Evolutionary conservation across 2,113 vertebrate genomes (phyloP).

Genomic region (Pygoscelis antarcticus): DNA sequence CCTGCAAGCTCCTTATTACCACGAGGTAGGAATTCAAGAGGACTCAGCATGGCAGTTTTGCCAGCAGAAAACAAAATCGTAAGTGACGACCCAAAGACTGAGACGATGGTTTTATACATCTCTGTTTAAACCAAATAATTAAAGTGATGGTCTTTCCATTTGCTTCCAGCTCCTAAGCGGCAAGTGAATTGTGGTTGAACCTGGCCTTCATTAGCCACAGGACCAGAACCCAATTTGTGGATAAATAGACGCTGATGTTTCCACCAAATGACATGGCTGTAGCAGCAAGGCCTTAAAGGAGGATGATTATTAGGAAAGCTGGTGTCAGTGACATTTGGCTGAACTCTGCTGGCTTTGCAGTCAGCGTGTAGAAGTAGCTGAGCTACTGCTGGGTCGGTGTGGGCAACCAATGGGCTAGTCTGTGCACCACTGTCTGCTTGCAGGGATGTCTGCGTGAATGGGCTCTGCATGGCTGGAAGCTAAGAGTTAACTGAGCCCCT

Average conservation of each 20-base stretch:
- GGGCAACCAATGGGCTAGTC: not conserved
- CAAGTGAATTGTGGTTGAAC: not conserved
- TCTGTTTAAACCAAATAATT: not conserved
- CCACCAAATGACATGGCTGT: not conserved
- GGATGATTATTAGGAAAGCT: not conserved
- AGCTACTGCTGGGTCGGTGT: not conserved
- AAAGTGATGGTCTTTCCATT: not conserved
- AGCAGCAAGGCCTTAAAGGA: not conserved
- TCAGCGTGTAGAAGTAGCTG: not conserved
- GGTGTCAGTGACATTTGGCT: not conserved
- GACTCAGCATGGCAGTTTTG: not conserved
- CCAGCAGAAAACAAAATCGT: not conserved
- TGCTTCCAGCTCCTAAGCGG: not conserved
- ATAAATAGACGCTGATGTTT: not conserved
- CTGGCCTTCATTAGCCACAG: not conserved
- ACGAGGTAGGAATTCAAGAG: not conserved
- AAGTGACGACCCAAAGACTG: not conserved
- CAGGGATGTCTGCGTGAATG: not conserved
- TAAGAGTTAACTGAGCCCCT: not conserved
- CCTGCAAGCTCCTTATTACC: not conserved
- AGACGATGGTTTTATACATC: not conserved
- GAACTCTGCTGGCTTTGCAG: not conserved
- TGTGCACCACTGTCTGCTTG: not conserved
- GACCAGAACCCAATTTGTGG: not conserved
- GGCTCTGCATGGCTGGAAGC: not conserved